These are phyloP conservation scores for Heterodera filipjevi DNA, from an alignment of 2,888 invertebrate genomes.

Conservation along the genomic window DNA sequence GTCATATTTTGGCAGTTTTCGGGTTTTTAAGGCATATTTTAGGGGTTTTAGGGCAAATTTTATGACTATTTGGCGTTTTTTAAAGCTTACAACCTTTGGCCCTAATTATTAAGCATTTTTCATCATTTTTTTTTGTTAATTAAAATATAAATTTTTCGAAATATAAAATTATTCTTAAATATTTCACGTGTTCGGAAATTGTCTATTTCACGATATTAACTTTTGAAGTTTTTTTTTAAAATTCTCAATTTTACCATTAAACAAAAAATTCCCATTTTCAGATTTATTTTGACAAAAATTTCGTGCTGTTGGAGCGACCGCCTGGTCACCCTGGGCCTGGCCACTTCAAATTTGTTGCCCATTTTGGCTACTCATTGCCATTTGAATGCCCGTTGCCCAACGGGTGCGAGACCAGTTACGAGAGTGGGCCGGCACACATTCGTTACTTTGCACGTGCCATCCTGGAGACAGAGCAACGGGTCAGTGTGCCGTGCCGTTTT, in stretches of 20 bases:
- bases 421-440: conserved; percentile 59
- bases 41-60: too few species aligned
- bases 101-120: too few species aligned
- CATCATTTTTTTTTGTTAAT: too few species aligned
- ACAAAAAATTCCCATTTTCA: conserved; percentile 27
- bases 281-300: conserved; percentile 62
- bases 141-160: too few species aligned
- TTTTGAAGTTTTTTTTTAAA: not conserved
- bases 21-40: too few species aligned
- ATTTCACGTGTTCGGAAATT: too few species aligned
- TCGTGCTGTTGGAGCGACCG: conserved; percentile 62
- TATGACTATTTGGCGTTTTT: too few species aligned
- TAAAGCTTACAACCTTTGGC: too few species aligned
- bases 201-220: too few species aligned
- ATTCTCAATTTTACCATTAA: not conserved
- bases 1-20: too few species aligned
- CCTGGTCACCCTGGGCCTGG: conserved; percentile 62
- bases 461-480: conserved; percentile 53
- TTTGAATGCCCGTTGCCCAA: conserved; percentile 62
- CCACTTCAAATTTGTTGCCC: conserved; percentile 61
- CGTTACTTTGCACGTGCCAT: conserved; percentile 61
- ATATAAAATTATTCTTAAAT: too few species aligned
- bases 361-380: conserved; percentile 60
- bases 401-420: conserved; percentile 61
- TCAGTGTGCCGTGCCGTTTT: conserved; percentile 36